Conservation (phyloP, 2,113 vertebrate species). For the Brienomyrus brachyistius region DNA sequence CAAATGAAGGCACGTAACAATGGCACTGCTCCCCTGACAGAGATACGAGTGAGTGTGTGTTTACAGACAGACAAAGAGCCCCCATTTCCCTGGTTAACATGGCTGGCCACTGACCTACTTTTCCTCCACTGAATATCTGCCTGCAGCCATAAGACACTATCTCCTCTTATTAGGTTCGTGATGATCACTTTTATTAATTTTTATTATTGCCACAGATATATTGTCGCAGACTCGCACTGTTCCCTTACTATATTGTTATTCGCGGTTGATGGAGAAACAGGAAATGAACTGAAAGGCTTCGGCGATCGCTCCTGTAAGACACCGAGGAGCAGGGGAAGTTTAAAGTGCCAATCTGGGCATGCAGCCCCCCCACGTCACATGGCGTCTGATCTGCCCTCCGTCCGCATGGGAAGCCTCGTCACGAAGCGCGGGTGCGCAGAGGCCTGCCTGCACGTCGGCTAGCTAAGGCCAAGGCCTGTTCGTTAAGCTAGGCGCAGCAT, state of each 20-base stretch:
- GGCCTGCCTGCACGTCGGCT: neutral
- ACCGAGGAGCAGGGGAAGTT: neutral
- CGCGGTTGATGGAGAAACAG: neutral
- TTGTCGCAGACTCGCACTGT: neutral
- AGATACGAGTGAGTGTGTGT: neutral
- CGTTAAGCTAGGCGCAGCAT: neutral
- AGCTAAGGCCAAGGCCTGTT: neutral
- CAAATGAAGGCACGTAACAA: neutral
- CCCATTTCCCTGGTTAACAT: neutral
- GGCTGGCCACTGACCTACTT: neutral
- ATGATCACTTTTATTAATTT: neutral
- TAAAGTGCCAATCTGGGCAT: neutral
- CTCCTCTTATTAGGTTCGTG: neutral
- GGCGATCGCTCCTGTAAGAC: neutral
- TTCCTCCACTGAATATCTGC: neutral
- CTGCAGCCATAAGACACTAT: neutral
- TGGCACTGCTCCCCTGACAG: neutral
- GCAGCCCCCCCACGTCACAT: neutral
- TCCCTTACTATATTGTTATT: neutral
- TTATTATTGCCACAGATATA: neutral
- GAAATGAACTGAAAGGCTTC: conserved; percentile 8
- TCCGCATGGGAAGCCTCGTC: neutral
- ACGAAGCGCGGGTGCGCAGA: neutral
- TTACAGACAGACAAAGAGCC: neutral
- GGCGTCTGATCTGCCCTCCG: neutral